phyloP scores from a whole-genome alignment of 30 jellyfish, hydroid and myxozoan species.

The Hydra vulgaris region DNA sequence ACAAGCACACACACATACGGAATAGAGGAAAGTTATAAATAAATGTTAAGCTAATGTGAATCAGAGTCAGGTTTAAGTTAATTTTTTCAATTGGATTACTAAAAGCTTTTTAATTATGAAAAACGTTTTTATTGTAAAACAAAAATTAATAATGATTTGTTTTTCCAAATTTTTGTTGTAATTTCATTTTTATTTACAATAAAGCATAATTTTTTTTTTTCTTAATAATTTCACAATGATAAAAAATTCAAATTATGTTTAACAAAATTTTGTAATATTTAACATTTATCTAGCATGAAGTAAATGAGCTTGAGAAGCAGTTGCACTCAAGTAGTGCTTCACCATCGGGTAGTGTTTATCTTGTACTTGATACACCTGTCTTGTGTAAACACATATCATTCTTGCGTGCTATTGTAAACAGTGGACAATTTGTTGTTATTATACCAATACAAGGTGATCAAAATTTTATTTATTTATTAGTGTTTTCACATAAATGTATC shows the following conservation, averaged over 20 bases:
- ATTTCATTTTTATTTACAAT: too few species aligned
- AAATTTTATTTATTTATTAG: too few species aligned
- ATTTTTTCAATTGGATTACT: too few species aligned
- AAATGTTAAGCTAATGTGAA: too few species aligned
- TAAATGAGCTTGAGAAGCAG: slow-evolving; percentile 49
- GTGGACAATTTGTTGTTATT: slow-evolving; percentile 79
- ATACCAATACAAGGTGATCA: slow-evolving; percentile 69
- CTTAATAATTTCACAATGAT: background rate
- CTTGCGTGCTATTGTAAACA: slow-evolving; percentile 58
- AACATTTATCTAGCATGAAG: slow-evolving; percentile 55
- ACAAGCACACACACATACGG: too few species aligned
- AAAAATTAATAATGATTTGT: too few species aligned
- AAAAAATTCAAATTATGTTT: too few species aligned
- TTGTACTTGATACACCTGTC: slow-evolving; percentile 72
- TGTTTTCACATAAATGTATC: background rate
- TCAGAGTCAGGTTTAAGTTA: too few species aligned
- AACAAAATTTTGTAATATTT: background rate
- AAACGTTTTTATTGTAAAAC: too few species aligned
- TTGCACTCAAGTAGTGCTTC: slow-evolving; percentile 24
- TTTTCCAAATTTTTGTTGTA: too few species aligned
- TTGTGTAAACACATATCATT: slow-evolving; percentile 88
- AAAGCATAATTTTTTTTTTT: background rate
- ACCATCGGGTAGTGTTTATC: slow-evolving; percentile 29
- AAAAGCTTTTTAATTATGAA: too few species aligned
- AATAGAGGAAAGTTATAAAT: too few species aligned